Evolutionary conservation across 2,113 vertebrate genomes (phyloP).

Genomic region (Gadus chalcogrammus): DNA sequence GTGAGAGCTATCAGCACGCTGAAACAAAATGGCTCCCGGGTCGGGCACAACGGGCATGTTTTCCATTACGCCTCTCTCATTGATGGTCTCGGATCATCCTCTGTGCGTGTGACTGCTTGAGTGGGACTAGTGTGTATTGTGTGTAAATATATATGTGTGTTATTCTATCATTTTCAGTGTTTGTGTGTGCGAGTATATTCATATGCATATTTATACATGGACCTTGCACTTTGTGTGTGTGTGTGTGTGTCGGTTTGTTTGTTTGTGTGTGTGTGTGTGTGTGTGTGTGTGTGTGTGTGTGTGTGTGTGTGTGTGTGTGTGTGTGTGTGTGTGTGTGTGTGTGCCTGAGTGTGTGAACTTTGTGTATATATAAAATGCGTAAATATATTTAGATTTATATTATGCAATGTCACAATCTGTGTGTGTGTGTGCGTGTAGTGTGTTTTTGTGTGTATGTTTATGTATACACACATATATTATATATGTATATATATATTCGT

Average conservation of each 20-base stretch:
- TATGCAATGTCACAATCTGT: too few species aligned
- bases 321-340: background rate
- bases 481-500: background rate
- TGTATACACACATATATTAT: background rate
- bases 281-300: background rate
- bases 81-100: too few species aligned
- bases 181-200: too few species aligned
- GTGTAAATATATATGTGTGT: background rate
- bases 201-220: too few species aligned
- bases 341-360: too few species aligned
- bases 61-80: too few species aligned
- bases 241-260: background rate
- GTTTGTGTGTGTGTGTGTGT: background rate
- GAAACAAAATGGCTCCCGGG: slow-evolving; percentile 8
- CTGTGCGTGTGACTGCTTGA: background rate
- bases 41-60: background rate
- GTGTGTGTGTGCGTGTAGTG: too few species aligned
- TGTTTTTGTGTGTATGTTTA: too few species aligned
- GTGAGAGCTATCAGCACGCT: slow-evolving; percentile 2
- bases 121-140: background rate
- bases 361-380: too few species aligned
- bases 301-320: background rate
- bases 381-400: too few species aligned
- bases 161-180: too few species aligned
- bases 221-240: background rate